Evolutionary conservation across 2,888 invertebrate genomes (phyloP), one percentile per base, ranked within the genome.

Genomic region (Elysia crispata): DNA sequence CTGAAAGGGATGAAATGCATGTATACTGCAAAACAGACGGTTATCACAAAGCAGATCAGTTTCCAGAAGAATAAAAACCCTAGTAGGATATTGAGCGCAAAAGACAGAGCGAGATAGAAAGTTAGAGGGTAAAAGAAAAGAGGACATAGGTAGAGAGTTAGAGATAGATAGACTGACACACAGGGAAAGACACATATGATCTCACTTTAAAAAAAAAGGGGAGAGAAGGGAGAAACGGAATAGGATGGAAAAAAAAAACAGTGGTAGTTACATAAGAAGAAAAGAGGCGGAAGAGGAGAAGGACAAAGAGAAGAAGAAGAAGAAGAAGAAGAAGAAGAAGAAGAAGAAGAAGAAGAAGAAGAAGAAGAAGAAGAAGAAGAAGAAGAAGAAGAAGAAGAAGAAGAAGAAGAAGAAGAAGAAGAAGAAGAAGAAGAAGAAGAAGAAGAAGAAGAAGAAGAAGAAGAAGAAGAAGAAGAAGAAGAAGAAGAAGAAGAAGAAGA

Each of bases 301-400:
- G 25, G 25, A 30, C 15, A 30, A 11, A 30, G 11, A 30, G 25
- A 30, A 66, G 25, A 25, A 30, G 25, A 30, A 66, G 25, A 66
- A 25, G 25, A 25, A 66, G 66, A 66, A 8, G 8, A 15, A 70
- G 20, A 66, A 8, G 25, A 30, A 66, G 66, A 66, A 15, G 25
- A 25, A 66, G 66, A 66, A 25, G 30, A 30, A 66, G 13, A 66
- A 8, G 25, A 25, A 66, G 13, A 66, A 5, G 30, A 25, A 66
- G 25, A 25, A 25, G 28, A 13, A 73, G 73, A 73, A 1, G 50
- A 50, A 73, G 25, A 50, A 50, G 50, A 13, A 73, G 73, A 50
- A 6, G 50, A 50, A 73, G 25, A 73, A n/a, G 15, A 1, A 23
- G 73, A 5, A 1, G 23, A 25, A 50, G 13, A 73, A 23, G 50